phyloP scores from a whole-genome alignment of 2,797 vertebrate genomes.

The Sebastiscus albofasciatus region DNA sequence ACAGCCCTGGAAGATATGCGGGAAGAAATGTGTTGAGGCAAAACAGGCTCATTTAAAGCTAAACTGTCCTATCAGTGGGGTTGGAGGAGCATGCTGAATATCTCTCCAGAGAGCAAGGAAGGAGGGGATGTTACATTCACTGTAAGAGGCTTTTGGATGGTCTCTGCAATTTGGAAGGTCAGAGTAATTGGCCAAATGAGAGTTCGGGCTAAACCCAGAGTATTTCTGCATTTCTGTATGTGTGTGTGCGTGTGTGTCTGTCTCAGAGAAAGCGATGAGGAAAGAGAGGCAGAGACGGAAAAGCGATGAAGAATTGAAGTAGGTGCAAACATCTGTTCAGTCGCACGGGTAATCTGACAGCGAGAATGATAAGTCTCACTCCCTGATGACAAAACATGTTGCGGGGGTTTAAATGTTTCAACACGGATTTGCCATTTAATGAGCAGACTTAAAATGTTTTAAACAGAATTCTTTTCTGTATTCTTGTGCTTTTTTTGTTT shows the following conservation, averaged over 20 bases:
- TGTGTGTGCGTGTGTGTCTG: background rate
- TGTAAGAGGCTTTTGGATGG: conserved; percentile 64
- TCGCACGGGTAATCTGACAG: conserved; percentile 52
- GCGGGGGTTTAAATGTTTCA: conserved; percentile 45
- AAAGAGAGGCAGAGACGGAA: conserved; percentile 3
- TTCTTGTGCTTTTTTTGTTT: background rate
- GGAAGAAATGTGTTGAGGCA: conserved; percentile 78
- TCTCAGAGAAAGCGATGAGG: background rate
- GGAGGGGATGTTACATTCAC: conserved; percentile 56
- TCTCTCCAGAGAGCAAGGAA: conserved; percentile 58
- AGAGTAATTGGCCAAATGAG: conserved; percentile 76
- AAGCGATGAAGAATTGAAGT: conserved; percentile 32
- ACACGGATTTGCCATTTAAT: conserved; percentile 38
- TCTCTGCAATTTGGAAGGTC: conserved; percentile 74
- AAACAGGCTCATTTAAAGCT: conserved; percentile 80
- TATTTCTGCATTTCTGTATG: conserved; percentile 1
- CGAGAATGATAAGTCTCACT: conserved; percentile 51
- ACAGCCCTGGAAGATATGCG: conserved; percentile 73
- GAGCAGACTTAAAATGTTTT: conserved; percentile 23
- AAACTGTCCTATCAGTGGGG: conserved; percentile 77
- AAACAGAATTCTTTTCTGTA: background rate
- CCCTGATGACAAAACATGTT: conserved; percentile 35
- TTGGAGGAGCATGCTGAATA: conserved; percentile 66
- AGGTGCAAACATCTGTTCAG: conserved; percentile 67
- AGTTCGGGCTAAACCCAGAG: conserved; percentile 46